Base-by-base conservation (phyloP, 1,140 invertebrate species). In the Campoletis sonorensis region DNA sequence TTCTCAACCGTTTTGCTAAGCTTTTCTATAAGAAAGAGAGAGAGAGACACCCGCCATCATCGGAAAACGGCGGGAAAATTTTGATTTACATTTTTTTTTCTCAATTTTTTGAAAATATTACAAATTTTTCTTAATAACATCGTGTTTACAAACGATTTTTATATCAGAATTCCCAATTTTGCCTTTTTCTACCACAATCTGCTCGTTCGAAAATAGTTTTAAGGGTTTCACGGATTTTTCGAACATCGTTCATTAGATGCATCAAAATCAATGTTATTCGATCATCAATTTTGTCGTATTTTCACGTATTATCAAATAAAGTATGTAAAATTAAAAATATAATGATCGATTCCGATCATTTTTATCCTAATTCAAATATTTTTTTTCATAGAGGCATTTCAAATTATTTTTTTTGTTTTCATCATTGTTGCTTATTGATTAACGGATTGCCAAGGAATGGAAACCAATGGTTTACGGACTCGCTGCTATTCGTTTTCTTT, bases 1-100 rank as follows among this genome's bases (percentile, higher is more conserved):
- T 33, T 70, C 15, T 33, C 67, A 27, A 27, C 30, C 27, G 30
- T 33, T 33, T 70, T n/a, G 30, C 51, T 27, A 64, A 26, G 18
- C 54, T 58, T 54, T 8, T 54, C 51, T 3, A n/a, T 54, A 21
- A 1, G 18, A 54, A n/a, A 54, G 4, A 54, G 13, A 54, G 49
- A 15, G 51, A 54, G 16, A 13, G 70, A 81, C 81, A 81, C n/a
- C 77, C 82, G 85, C 33, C 76, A 58, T 79, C 18, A 26, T 58
- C 26, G 30, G 33, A 45, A 21, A 54, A 67, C 4, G 45, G 58
- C 61, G 73, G 26, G 67, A 71, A 78, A 78, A 81, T 70, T 73
- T 54, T 4, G n/a, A 54, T n/a, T 54, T 54, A n/a, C 49, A 7
- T 51, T 16, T 51, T 51, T n/a, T 54, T 54, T 54, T n/a, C 16